Base-by-base conservation (phyloP, 2,888 invertebrate genomes). In the Caenorhabditis sp. region DNA sequence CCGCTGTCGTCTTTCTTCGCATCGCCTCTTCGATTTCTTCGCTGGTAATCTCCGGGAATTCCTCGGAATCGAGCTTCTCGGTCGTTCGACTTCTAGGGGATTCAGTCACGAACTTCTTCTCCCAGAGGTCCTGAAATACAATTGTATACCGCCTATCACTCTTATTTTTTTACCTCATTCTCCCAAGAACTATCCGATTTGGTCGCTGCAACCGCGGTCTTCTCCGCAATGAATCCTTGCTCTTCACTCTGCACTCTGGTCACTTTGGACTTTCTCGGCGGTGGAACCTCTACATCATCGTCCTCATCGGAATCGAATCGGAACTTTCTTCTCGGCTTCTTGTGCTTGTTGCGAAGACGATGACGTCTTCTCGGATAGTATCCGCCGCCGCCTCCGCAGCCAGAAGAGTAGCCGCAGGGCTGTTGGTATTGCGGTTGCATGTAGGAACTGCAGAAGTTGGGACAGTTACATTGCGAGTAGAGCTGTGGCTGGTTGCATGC, bases 61-160 rank as follows among this genome's bases (percentile, higher is more conserved):
- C 85, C 47, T 85, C 85, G 6, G 77, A 69, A 15, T 62, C 77
- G 1, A 77, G 47, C 15, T 62, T 62, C n/a, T 77, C 80, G 24
- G 53, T 64, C 8, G 50, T 15, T 1, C 22, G 65, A 28, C 44
- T 67, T 15, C 18, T 15, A 11, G 61, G 37, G 11, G 50, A 20
- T 18, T 77, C 64, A 1, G 76, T 74, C 18, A 84, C 85, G 32
- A 85, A 85, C 47, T 85, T 85, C 58, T 84, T 83, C 55, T 83
- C 83, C 85, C 85, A 85, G 35, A 82, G 70, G 32, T 85, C 85
- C 85, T 84, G 47, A 50, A 83, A n/a, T n/a, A n/a, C n/a, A n/a
- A n/a, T n/a, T n/a, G n/a, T n/a, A 51, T 26, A 51, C 44, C 8
- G 15, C 15, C 3, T 32, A 13, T 5, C 40, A 40, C 2, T 40